Evolutionary conservation across 2,113 vertebrate genomes (phyloP).

Genomic region (Recurvirostra avosetta): DNA sequence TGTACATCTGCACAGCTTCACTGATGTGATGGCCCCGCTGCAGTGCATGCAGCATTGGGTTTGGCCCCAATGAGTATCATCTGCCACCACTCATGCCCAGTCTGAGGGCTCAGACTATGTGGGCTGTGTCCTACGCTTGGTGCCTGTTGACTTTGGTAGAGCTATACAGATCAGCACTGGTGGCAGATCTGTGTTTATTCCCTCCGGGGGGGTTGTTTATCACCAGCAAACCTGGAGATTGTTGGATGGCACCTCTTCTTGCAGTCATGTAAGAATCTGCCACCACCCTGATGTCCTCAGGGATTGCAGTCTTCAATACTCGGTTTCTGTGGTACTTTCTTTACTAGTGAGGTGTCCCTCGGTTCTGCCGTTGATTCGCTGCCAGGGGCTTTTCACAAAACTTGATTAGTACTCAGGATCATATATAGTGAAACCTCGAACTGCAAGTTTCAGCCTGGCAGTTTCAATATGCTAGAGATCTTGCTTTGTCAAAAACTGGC

Average conservation of each 20-base stretch:
- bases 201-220: background rate
- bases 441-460: background rate
- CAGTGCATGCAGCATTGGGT: background rate
- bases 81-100: accelerated
- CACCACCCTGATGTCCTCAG: background rate
- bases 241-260: background rate
- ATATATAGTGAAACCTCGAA: accelerated
- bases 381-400: background rate
- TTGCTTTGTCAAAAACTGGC: background rate
- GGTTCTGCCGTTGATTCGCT: background rate
- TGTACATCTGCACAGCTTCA: background rate
- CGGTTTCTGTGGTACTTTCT: background rate
- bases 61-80: background rate
- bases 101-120: background rate
- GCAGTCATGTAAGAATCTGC: background rate
- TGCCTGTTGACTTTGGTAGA: background rate
- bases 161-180: background rate
- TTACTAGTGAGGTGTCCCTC: background rate
- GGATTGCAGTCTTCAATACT: background rate
- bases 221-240: background rate
- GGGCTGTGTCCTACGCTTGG: background rate
- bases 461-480: background rate
- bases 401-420: background rate
- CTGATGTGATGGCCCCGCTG: background rate
- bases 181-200: background rate